Evolutionary conservation across 2,888 invertebrate genomes (phyloP).

Genomic region (Mythimna ferrago): DNA sequence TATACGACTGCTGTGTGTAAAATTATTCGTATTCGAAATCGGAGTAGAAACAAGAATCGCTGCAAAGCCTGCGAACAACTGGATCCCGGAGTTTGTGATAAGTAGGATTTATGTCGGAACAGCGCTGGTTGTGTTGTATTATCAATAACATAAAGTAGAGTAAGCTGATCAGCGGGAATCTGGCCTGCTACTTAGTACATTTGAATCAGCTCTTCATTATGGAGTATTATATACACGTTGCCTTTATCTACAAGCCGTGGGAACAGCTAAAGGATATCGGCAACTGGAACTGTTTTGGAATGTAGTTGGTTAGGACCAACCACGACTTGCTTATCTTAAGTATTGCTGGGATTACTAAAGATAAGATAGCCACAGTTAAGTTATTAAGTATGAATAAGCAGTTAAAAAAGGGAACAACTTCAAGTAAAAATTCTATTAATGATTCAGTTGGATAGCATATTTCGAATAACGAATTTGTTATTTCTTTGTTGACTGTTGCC

Average conservation of each 20-base stretch:
- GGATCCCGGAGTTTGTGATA: conserved; percentile 70
- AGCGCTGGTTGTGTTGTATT: conserved; percentile 70
- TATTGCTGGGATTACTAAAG: neutral
- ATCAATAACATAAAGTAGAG: conserved; percentile 74
- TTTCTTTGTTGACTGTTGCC: too few species aligned
- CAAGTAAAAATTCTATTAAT: too few species aligned
- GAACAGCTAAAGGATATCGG: conserved; percentile 10
- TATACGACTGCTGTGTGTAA: conserved; percentile 78
- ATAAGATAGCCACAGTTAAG: conserved; percentile 1
- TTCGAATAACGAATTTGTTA: too few species aligned
- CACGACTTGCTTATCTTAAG: conserved; percentile 15
- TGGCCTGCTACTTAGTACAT: conserved; percentile 18
- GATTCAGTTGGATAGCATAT: too few species aligned
- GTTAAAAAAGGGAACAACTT: too few species aligned
- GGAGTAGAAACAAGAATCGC: conserved; percentile 59
- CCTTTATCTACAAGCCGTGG: conserved; percentile 15
- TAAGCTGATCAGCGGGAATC: conserved; percentile 65
- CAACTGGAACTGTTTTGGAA: neutral
- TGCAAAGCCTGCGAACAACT: conserved; percentile 67
- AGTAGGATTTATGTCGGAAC: conserved; percentile 72
- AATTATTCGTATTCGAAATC: conserved; percentile 77
- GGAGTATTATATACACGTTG: conserved; percentile 4
- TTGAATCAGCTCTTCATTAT: conserved; percentile 25
- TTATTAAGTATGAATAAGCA: too few species aligned
- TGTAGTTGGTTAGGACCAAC: neutral